Evolutionary conservation across 2,113 vertebrate species (phyloP), one percentile per base, ranked within the genome.

Genomic region (Synodontis membranacea): DNA sequence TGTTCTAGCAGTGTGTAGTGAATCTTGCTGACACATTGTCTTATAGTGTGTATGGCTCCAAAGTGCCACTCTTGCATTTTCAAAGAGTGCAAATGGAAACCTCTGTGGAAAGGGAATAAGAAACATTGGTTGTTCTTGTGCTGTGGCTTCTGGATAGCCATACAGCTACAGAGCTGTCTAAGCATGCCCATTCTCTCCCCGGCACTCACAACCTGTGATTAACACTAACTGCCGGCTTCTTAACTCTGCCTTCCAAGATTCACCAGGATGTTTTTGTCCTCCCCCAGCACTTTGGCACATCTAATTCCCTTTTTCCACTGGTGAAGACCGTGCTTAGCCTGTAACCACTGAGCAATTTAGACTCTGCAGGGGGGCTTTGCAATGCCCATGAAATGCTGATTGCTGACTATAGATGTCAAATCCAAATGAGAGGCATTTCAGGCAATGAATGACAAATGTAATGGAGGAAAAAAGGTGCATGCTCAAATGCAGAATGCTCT

Each of bases 171-270:
- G 81, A 88, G 81, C 76, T 68, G 78, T 84, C 80, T 68, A 86
- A 82, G 88, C 88, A 83, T 84, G 79, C 68, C 83, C 86, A 52
- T 82, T 85, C 88, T 87, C 83, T 89, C 85, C 66, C n/a, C 75
- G 48, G 56, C 72, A 80, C 76, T 28, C 80, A 39, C 84, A 87
- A 87, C 88, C 84, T 76, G 88, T 87, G 82, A 86, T 90, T 89
- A 89, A 81, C 86, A 42, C 80, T 85, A 84, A 86, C 78, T 83
- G 75, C 84, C 28, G 64, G 58, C 80, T 87, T 66, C 70, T 84
- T 88, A 68, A 86, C 78, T 79, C 58, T 81, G 76, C 86, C 80
- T 86, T 58, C 83, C 31, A 60, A 86, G 44, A 83, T 85, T 80
- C 79, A 81, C 84, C 79, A 88, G 60, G 83, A 82, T 79, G 82